Base-by-base conservation (phyloP, 2,888 invertebrate species). In the Nomada fucata region DNA sequence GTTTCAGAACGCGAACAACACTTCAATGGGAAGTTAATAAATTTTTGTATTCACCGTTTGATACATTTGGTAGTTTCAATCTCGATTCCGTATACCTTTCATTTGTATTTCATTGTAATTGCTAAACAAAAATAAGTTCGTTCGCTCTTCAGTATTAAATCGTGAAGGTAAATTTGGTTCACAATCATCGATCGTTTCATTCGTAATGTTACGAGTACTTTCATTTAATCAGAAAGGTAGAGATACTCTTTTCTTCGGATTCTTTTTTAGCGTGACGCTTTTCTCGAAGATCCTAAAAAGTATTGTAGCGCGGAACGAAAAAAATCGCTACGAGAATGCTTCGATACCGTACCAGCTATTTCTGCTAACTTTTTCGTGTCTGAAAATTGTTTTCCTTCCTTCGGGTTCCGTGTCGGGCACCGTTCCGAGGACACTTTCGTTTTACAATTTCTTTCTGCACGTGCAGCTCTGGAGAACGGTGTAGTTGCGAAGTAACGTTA, bases 241-340 rank as follows among this genome's bases (percentile, higher is more conserved):
- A 53, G 57, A n/a, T 26, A 44, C 26, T 50, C 47, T 13, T 57
- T 26, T 36, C 18, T 36, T 20, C 18, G 7, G 7, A 11, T 20
- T 11, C n/a, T 57, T n/a, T 20, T 3, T 36, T 18, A 3, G 29
- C 20, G 20, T 10, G 15, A 73, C n/a, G 36, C 57, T 47, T 18
- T 50, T 36, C 23, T 11, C 47, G 36, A 57, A 7, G 36, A 52
- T 5, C 15, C 3, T 13, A 29, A 3, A 61, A 29, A 36, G 50
- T 50, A 61, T 9, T 52, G 61, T 76, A 65, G 73, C 73, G 60
- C 50, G n/a, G 74, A 60, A 74, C 59, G 53, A 42, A 64, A 73
- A 77, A 59, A 73, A 59, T 77, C 52, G 20, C 52, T 20, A 13
- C n/a, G 20, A 13, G 47, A 18, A 59, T 36, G 11, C 67, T 57